Conservation (phyloP, 1,140 invertebrate species). For the Brachionus plicatilis region DNA sequence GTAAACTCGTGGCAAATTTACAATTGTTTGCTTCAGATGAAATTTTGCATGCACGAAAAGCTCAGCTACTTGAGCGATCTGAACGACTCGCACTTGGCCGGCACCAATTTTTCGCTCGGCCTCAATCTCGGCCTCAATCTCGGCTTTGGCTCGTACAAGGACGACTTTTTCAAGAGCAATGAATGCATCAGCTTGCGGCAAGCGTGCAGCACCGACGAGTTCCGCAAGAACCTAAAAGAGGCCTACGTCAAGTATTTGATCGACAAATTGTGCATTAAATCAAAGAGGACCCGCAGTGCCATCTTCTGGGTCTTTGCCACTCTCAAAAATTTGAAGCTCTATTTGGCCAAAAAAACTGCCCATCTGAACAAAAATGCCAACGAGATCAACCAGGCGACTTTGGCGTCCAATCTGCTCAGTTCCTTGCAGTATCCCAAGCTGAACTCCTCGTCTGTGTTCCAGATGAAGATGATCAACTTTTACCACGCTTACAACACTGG, state of each 20-base stretch:
- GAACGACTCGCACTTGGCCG: background rate
- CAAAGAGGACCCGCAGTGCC: conserved; percentile 1
- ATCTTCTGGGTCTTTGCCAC: conserved; percentile 5
- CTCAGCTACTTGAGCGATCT: conserved; percentile 18
- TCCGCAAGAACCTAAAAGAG: conserved; percentile 20
- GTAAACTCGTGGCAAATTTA: conserved; percentile 36
- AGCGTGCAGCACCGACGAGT: conserved; percentile 32
- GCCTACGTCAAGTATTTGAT: conserved; percentile 36
- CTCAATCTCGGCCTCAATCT: background rate
- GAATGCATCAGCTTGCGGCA: conserved; percentile 18
- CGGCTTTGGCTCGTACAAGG: background rate
- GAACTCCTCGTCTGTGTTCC: background rate
- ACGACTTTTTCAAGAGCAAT: conserved; percentile 34
- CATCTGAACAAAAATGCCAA: conserved; percentile 18
- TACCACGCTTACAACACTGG: conserved; percentile 6
- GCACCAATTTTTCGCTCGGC: background rate
- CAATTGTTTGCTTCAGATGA: conserved; percentile 28
- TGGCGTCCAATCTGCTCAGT: background rate
- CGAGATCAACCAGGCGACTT: background rate
- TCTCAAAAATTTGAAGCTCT: background rate
- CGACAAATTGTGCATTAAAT: conserved; percentile 22
- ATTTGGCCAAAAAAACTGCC: background rate
- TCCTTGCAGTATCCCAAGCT: background rate
- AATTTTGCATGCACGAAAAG: conserved; percentile 35
- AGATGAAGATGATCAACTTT: conserved; percentile 28